These are phyloP conservation scores for Channa striata DNA, from an alignment of 2,797 vertebrate species.

Conservation along the genomic window DNA sequence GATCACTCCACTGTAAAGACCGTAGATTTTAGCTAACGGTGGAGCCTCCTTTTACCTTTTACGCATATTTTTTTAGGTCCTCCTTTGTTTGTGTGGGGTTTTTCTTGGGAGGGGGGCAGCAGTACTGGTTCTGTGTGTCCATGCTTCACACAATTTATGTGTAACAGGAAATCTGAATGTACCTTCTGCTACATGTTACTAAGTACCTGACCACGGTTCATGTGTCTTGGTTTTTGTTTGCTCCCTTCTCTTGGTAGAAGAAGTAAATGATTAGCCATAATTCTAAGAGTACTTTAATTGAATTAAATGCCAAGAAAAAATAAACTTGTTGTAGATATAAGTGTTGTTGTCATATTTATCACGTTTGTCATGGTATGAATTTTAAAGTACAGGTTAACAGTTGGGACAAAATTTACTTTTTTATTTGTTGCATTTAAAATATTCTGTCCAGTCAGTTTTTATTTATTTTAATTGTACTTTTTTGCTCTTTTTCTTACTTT, in stretches of 20 bases:
- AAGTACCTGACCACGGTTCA: constrained; percentile 23
- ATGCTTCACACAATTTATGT: not conserved
- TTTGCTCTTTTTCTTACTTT: too few relatives aligned
- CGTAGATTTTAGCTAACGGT: constrained; percentile 19
- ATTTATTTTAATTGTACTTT: too few relatives aligned
- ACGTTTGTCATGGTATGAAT: too few relatives aligned
- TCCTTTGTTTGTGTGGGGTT: constrained; percentile 21
- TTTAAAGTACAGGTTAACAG: not conserved
- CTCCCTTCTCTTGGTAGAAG: constrained; percentile 41
- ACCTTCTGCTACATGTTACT: constrained; percentile 45
- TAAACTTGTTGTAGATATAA: constrained; percentile 51
- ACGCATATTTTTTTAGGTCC: constrained; percentile 6
- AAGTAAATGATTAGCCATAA: constrained; percentile 53
- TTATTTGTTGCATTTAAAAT: too few relatives aligned
- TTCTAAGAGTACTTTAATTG: constrained; percentile 29
- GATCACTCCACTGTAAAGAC: constrained; percentile 32
- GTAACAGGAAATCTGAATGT: constrained; percentile 57
- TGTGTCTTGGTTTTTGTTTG: constrained; percentile 34
- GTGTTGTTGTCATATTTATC: constrained; percentile 29
- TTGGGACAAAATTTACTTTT: too few relatives aligned
- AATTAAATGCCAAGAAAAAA: constrained; percentile 66
- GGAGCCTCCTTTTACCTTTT: not conserved
- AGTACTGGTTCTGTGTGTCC: constrained; percentile 14
- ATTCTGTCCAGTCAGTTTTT: too few relatives aligned
- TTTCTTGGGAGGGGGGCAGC: not conserved